Percentiles rank a stretch among this genome's conserved stretches.
Conservation (phyloP, 2,888 invertebrate species). For the Scaptomyza caliginosa region DNA sequence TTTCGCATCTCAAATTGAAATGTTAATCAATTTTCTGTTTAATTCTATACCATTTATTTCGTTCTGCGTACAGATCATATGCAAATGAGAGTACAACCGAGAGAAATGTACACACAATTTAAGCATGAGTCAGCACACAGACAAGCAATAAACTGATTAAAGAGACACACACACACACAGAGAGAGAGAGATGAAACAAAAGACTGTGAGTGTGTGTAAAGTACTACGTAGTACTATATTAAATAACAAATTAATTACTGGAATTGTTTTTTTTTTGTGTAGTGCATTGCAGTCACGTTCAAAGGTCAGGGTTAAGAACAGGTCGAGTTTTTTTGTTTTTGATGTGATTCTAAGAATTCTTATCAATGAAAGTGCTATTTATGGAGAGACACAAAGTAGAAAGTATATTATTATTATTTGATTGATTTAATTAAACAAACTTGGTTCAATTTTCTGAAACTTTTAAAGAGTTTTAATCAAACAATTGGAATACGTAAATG, state of each 20-base stretch:
- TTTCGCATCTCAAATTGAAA: constrained; percentile 32
- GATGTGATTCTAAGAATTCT: neutral
- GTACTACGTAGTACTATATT: constrained; percentile 18
- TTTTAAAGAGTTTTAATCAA: neutral
- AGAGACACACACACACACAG: neutral
- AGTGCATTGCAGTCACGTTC: constrained; percentile 9
- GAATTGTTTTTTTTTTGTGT: constrained; percentile 32
- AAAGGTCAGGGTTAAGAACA: constrained; percentile 57
- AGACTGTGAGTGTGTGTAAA: neutral
- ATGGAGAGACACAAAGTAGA: neutral
- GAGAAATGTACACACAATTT: neutral
- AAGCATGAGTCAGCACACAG: constrained; percentile 27
- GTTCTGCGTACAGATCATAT: constrained; percentile 37
- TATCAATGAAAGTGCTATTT: neutral
- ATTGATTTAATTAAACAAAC: neutral
- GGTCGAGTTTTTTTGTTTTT: neutral
- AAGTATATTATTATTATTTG: neutral
- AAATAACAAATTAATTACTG: constrained; percentile 51
- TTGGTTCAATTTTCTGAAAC: neutral
- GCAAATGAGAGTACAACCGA: constrained; percentile 51
- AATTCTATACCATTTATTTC: constrained; percentile 42
- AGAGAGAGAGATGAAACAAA: neutral
- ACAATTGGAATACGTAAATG: neutral
- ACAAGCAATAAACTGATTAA: constrained; percentile 12
- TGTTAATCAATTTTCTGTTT: constrained; percentile 59